phyloP scores from a whole-genome alignment of 2,113 vertebrate genomes.

The Picathartes gymnocephalus region DNA sequence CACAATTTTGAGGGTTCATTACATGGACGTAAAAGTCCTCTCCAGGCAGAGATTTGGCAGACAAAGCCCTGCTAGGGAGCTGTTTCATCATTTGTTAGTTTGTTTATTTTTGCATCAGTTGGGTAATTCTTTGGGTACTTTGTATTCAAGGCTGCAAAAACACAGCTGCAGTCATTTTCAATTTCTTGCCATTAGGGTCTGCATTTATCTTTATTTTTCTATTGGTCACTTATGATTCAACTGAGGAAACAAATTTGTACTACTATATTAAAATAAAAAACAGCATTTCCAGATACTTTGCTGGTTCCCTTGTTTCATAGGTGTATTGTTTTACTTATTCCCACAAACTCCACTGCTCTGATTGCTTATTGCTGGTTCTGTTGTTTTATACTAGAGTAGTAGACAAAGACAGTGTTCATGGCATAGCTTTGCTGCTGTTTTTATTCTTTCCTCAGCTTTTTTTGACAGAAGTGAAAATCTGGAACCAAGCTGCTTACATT shows the following conservation, averaged over 20 bases:
- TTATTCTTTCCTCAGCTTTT: background rate
- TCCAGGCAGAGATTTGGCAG: slow-evolving; percentile 31
- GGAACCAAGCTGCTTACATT: background rate
- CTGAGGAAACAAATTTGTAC: background rate
- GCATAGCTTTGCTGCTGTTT: background rate
- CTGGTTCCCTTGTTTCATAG: background rate
- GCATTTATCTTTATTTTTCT: background rate
- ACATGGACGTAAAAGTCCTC: background rate
- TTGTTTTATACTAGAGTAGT: background rate
- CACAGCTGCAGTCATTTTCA: background rate
- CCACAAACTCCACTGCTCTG: background rate
- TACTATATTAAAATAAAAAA: background rate
- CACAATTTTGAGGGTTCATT: slow-evolving; percentile 28
- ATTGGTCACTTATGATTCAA: background rate
- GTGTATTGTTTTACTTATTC: background rate
- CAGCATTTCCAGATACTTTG: background rate
- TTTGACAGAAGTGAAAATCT: background rate
- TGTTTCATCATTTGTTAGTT: slow-evolving; percentile 34
- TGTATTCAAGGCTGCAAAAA: background rate
- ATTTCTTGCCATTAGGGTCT: background rate
- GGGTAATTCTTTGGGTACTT: slow-evolving; percentile 23
- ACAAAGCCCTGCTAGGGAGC: slow-evolving; percentile 12
- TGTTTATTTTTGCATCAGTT: slow-evolving; percentile 60
- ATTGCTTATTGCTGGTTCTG: background rate
- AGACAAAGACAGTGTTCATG: slow-evolving; percentile 39